Percentiles rank a stretch among this genome's conserved stretches.
Evolutionary conservation across 2,113 vertebrate genomes (phyloP).

Genomic region (Falco punctatus): DNA sequence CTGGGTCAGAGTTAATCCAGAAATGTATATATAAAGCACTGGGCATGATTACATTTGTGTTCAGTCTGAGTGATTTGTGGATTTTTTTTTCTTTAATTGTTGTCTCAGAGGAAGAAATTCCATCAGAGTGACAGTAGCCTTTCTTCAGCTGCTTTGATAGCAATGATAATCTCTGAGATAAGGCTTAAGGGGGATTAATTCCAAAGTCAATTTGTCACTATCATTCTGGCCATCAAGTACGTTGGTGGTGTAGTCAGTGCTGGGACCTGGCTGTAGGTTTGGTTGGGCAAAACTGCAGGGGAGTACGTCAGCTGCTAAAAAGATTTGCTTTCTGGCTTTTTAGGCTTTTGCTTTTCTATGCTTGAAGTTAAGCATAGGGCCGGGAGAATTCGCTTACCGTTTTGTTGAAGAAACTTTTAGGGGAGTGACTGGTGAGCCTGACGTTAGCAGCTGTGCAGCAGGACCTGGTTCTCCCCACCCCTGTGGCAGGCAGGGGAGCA

Average conservation of each 20-base stretch:
- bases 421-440: not conserved
- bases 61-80: not conserved
- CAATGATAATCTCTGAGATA: conserved; percentile 19
- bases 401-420: not conserved
- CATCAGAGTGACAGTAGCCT: not conserved
- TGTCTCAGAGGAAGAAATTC: conserved; percentile 22
- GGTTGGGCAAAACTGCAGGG: not conserved
- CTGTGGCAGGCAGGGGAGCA: not conserved
- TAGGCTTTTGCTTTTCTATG: not conserved
- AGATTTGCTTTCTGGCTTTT: not conserved
- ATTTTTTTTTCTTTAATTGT: not conserved
- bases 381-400: not conserved
- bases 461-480: not conserved
- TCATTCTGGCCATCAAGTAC: rapidly evolving
- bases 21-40: conserved; percentile 1
- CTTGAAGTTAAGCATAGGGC: rapidly evolving
- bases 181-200: not conserved
- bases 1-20: conserved; percentile 56
- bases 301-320: not conserved
- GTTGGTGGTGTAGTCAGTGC: rapidly evolving
- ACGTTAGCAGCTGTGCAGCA: not conserved
- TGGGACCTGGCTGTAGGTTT: not conserved
- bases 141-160: conserved; percentile 23
- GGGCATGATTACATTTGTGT: not conserved
- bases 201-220: not conserved